Conservation (phyloP, 2,888 invertebrate species). For the Gonocerus acuteangulatus region DNA sequence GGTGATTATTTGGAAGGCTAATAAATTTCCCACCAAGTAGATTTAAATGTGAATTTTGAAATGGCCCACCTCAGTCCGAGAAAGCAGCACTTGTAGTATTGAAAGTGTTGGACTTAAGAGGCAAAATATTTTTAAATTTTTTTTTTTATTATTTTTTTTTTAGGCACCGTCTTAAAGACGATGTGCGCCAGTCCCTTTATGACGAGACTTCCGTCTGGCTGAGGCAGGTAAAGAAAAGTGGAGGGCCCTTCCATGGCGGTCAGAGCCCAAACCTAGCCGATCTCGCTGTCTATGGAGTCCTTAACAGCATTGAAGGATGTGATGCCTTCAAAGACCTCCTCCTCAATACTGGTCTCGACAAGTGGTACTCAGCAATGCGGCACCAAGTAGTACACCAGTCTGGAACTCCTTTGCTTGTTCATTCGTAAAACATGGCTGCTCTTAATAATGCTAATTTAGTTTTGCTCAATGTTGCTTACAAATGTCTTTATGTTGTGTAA, state of each 20-base stretch:
- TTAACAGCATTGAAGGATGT: conserved; percentile 90
- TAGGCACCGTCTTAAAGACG: conserved; percentile 74
- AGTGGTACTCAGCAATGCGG: conserved; percentile 69
- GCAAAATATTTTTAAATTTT: no score
- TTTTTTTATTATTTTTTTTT: no score
- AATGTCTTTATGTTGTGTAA: no score
- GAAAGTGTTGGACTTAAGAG: no score
- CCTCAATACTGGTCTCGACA: conserved; percentile 61
- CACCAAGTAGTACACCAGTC: conserved; percentile 18
- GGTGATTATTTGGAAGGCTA: no score
- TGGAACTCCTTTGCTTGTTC: conserved; percentile 13
- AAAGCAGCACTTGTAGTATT: no score
- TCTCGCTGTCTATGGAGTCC: conserved; percentile 79
- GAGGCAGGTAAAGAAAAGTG: conserved; percentile 58
- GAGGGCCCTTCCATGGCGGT: conserved; percentile 78
- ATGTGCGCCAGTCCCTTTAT: conserved; percentile 83
- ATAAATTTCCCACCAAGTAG: no score
- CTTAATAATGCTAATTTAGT: no score
- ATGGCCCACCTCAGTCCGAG: no score
- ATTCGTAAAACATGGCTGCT: neutral
- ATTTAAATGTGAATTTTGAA: no score
- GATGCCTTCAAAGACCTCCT: conserved; percentile 75
- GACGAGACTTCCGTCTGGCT: conserved; percentile 80
- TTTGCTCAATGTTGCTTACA: no score
- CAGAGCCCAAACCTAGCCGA: conserved; percentile 82